Percentiles rank a stretch among this genome's conserved stretches.
Evolutionary conservation across 1,140 invertebrate genomes (phyloP).

Genomic region (Gerris buenoi): DNA sequence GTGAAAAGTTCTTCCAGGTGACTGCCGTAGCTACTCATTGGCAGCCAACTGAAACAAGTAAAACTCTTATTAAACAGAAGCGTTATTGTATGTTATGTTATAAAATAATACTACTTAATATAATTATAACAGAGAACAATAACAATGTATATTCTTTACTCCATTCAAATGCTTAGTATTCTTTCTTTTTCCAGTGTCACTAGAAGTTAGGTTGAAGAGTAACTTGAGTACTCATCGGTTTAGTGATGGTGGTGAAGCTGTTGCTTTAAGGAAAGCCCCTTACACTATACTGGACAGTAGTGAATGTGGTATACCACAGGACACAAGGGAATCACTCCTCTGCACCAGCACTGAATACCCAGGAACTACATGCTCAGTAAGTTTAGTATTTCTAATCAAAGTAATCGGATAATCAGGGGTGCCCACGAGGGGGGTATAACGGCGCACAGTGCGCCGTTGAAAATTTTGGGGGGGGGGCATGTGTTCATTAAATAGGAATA

Average conservation of each 20-base stretch:
- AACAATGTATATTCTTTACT: too few species aligned
- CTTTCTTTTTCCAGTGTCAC: constrained; percentile 3
- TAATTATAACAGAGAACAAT: too few species aligned
- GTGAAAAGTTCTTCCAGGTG: neutral
- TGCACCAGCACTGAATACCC: neutral
- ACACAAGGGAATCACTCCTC: neutral
- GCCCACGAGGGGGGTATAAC: too few species aligned
- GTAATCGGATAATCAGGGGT: too few species aligned
- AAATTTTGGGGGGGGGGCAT: too few species aligned
- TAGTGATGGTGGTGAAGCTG: neutral
- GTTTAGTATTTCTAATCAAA: too few species aligned
- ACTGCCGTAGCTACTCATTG: constrained; percentile 6
- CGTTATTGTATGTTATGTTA: too few species aligned
- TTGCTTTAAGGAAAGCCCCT: constrained; percentile 5
- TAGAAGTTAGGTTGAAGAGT: constrained; percentile 7
- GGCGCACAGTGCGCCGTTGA: too few species aligned
- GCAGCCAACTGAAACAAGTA: neutral
- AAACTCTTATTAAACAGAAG: neutral
- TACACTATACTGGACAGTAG: constrained; percentile 5
- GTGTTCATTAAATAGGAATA: too few species aligned
- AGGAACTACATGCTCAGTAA: neutral
- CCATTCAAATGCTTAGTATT: too few species aligned
- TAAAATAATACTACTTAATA: too few species aligned
- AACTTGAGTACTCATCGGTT: constrained; percentile 8
- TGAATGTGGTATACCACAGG: neutral